These are phyloP conservation scores for Lates japonicus DNA, from an alignment of 2,797 vertebrate species.

Conservation along the genomic window DNA sequence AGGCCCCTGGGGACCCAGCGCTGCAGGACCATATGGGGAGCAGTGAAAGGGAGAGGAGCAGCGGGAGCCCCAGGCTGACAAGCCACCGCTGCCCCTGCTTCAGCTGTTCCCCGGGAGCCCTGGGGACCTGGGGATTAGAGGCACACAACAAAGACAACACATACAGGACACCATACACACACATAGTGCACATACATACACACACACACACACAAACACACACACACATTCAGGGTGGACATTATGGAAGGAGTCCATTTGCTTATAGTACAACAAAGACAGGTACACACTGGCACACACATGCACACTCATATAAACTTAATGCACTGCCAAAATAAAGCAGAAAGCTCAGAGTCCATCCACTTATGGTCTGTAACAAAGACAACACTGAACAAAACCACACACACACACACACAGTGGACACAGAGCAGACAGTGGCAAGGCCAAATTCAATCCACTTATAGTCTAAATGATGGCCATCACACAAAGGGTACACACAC, in stretches of 20 bases:
- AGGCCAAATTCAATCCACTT: conserved; percentile 45
- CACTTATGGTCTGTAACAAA: conserved; percentile 36
- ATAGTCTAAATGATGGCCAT: conserved; percentile 37
- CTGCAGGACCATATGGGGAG: conserved; percentile 86
- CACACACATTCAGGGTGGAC: conserved; percentile 23
- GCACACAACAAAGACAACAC: conserved; percentile 82
- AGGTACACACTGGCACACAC: conserved; percentile 39
- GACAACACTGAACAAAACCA: conserved; percentile 7
- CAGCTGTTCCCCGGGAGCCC: conserved; percentile 95
- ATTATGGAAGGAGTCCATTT: conserved; percentile 41
- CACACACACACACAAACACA: conserved; percentile 50
- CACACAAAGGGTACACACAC: conserved; percentile 32
- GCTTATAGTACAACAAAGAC: conserved; percentile 56
- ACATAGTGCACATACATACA: conserved; percentile 36
- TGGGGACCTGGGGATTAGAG: conserved; percentile 88
- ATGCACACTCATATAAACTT: conserved; percentile 17
- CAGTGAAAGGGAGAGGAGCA: conserved; percentile 86
- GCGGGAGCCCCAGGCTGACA: conserved; percentile 92
- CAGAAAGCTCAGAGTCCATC: conserved; percentile 33
- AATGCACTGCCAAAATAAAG: conserved; percentile 33
- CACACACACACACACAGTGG: background rate
- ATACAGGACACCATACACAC: conserved; percentile 61
- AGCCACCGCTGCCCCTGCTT: conserved; percentile 91
- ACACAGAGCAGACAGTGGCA: conserved; percentile 24
- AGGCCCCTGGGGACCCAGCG: conserved; percentile 79